Conservation (phyloP, 2,113 vertebrate genomes). For the Atherinomorus stipes region DNA sequence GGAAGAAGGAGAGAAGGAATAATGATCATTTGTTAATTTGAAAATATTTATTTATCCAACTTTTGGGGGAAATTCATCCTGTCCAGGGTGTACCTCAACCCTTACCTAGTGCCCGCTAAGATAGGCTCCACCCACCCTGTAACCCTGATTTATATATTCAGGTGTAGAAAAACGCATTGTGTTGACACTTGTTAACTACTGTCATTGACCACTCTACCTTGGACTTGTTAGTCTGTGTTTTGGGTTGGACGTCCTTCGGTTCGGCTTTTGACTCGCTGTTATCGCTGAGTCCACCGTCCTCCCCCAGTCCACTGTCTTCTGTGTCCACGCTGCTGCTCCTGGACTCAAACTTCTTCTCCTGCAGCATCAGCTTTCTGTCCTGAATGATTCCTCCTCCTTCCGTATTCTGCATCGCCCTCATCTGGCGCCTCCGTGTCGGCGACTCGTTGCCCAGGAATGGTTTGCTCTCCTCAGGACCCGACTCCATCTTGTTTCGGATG, state of each 20-base stretch:
- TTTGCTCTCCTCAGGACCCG: conserved; percentile 63
- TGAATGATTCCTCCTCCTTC: conserved; percentile 56
- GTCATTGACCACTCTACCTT: conserved; percentile 67
- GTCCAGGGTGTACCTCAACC: no score
- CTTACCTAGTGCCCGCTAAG: no score
- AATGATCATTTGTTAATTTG: neutral
- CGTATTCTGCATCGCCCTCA: conserved; percentile 64
- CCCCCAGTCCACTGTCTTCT: conserved; percentile 81
- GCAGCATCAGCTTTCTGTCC: conserved; percentile 65
- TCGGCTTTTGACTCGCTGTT: conserved; percentile 59
- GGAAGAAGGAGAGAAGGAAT: no score
- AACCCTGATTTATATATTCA: no score
- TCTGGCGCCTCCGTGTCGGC: conserved; percentile 76
- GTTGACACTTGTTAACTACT: neutral
- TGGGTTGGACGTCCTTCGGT: conserved; percentile 14
- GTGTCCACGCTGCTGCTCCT: conserved; percentile 80
- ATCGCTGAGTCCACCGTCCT: conserved; percentile 72
- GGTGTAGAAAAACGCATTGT: neutral
- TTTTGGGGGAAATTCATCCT: no score
- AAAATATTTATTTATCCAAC: neutral
- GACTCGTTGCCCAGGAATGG: conserved; percentile 78
- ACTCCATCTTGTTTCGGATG: conserved; percentile 78
- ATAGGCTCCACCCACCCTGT: no score
- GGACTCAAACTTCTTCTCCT: conserved; percentile 68
- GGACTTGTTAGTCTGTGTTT: conserved; percentile 58